Base-by-base conservation (phyloP, 92 coral and sea anemone genomes). In the Palythoa caribaeorum region DNA sequence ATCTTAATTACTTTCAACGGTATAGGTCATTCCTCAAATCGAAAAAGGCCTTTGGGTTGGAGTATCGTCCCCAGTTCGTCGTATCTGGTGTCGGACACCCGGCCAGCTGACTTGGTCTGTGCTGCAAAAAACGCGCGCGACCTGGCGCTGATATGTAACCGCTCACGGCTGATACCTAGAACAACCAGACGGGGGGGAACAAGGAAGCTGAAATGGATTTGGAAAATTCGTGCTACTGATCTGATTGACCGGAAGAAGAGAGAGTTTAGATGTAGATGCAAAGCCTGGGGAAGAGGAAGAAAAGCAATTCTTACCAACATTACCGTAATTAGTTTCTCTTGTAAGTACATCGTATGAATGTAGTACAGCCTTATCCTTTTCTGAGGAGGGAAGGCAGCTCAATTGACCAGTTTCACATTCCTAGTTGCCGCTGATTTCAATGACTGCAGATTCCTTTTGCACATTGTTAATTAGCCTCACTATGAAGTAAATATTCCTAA, bases 221-320 rank as follows among this genome's bases (percentile, higher is more conserved):
- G 86, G 86, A 65, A 8, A 55, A 81, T 81, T 65, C 60, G 76
- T 1, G 62, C 47, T 81, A 5, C 38, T 17, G 86, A 81, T 21
- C 6, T 81, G 36, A 16, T 1, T 13, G 6, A 28, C 55, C 66
- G 44, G 40, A 36, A 44, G 40, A 65, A 20, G 14, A 19, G 68
- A 28, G 69, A 8, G 48, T 77, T 81, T 11, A 47, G 63, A 35
- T 81, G 86, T 53, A 10, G 6, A 53, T 81, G 86, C 59, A 66
- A 38, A 52, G 86, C 86, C 47, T 28, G 76, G 86, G 86, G 86
- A 15, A 81, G 38, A 44, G 12, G 5, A 5, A 21, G 19, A 17
- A 38, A 9, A 51, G 21, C 86, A 20, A 21, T 66, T 69, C 0
- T 10, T 19, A 81, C 86, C 0, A 81, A 66, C 13, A 65, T 0